These are phyloP conservation scores for Labeo calbasu DNA, from an alignment of 2,797 vertebrate genomes.

Conservation along the genomic window DNA sequence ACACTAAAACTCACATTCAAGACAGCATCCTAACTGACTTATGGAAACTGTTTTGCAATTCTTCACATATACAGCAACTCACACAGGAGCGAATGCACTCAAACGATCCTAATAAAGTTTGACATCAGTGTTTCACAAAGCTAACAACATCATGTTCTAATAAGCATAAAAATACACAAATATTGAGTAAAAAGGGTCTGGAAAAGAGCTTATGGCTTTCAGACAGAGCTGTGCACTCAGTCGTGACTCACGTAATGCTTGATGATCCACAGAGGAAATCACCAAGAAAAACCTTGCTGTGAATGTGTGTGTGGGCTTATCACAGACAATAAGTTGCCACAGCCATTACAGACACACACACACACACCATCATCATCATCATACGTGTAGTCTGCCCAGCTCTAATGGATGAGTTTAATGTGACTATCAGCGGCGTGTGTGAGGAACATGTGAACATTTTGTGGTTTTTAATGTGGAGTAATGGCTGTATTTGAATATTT, in stretches of 20 bases:
- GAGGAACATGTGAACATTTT: constrained; percentile 81
- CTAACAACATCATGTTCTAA: constrained; percentile 26
- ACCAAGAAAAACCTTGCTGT: constrained; percentile 56
- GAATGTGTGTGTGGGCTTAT: constrained; percentile 18
- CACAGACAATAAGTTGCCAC: constrained; percentile 33
- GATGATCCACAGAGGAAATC: constrained; percentile 62
- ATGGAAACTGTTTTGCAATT: background rate
- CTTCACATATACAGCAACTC: background rate
- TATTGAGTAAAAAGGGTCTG: constrained; percentile 13
- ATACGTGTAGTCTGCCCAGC: constrained; percentile 70
- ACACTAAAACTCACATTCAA: background rate
- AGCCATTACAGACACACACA: constrained; percentile 35
- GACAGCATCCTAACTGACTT: background rate
- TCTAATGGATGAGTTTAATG: constrained; percentile 86
- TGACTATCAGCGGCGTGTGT: constrained; percentile 78
- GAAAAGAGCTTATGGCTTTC: constrained; percentile 22
- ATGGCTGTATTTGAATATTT: constrained; percentile 89
- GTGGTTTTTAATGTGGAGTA: constrained; percentile 88
- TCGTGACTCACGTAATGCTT: constrained; percentile 9
- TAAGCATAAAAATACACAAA: constrained; percentile 6
- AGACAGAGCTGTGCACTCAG: constrained; percentile 27
- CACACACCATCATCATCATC: constrained; percentile 22
- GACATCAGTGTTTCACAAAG: constrained; percentile 10
- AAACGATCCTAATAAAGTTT: background rate
- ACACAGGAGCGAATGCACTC: background rate